Percentiles rank a stretch among this genome's conserved stretches.
These are phyloP conservation scores for Axinella damicornis DNA, from an alignment of 37 sponge, comb jelly and placozoan genomes.

Conservation along the genomic window DNA sequence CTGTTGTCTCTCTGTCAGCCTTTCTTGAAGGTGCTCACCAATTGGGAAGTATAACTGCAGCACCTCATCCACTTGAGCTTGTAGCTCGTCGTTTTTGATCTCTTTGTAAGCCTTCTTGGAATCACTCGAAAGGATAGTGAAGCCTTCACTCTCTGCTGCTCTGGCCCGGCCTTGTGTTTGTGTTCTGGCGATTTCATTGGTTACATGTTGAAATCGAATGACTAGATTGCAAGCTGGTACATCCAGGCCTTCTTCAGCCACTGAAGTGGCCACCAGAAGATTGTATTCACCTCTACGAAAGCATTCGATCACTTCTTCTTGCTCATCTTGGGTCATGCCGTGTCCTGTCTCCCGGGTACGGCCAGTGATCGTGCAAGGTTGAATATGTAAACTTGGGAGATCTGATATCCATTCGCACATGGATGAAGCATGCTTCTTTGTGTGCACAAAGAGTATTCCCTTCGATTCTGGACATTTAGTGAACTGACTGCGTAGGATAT, in stretches of 20 bases:
- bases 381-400: neutral
- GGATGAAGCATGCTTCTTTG: slow-evolving; percentile 43
- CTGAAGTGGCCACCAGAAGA: slow-evolving; percentile 81
- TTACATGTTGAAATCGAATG: slow-evolving; percentile 77
- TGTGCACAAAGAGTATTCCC: slow-evolving; percentile 65
- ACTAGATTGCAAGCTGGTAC: slow-evolving; percentile 79
- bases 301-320: slow-evolving; percentile 46
- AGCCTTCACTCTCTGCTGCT: slow-evolving; percentile 53
- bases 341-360: slow-evolving; percentile 22
- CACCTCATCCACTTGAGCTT: slow-evolving; percentile 9
- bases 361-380: slow-evolving; percentile 34
- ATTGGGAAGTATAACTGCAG: slow-evolving; percentile 13
- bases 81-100: slow-evolving; percentile 47
- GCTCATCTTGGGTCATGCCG: slow-evolving; percentile 61
- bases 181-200: slow-evolving; percentile 72
- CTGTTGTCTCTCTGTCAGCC: neutral
- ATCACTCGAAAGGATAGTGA: slow-evolving; percentile 45
- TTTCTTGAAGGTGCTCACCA: neutral
- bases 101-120: slow-evolving; percentile 31
- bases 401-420: slow-evolving; percentile 43
- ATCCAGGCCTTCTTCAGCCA: slow-evolving; percentile 81
- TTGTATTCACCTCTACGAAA: slow-evolving; percentile 66
- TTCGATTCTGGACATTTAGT: slow-evolving; percentile 7
- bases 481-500: slow-evolving; percentile 20
- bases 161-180: slow-evolving; percentile 84